These are phyloP conservation scores for Clivina fossor DNA, from an alignment of 2,888 invertebrate species.

Conservation along the genomic window DNA sequence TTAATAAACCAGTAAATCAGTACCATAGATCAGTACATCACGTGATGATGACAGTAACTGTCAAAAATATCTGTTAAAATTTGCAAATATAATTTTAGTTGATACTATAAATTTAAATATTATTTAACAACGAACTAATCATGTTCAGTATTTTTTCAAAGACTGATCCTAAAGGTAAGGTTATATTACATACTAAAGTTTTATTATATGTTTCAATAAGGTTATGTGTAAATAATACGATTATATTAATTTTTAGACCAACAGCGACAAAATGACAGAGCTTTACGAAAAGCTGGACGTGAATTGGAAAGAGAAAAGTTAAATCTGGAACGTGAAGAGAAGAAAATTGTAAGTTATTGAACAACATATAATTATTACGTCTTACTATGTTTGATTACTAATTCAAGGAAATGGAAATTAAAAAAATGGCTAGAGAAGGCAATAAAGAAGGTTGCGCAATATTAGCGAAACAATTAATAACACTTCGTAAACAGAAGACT, in stretches of 20 bases:
- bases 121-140: neutral
- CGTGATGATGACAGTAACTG: conserved; percentile 20
- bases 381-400: conserved; percentile 35
- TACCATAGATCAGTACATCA: neutral
- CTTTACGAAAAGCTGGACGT: conserved; percentile 75
- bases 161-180: conserved; percentile 52
- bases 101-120: no score
- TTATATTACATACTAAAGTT: neutral
- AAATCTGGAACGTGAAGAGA: conserved; percentile 84
- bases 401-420: conserved; percentile 80
- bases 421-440: conserved; percentile 83
- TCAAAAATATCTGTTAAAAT: conserved; percentile 10
- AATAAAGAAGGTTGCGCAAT: conserved; percentile 81
- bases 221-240: neutral
- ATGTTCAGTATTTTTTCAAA: conserved; percentile 48
- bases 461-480: conserved; percentile 86
- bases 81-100: no score
- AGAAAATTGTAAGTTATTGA: conserved; percentile 69
- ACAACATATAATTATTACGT: no score
- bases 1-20: neutral
- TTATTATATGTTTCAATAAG: neutral
- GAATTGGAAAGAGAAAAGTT: conserved; percentile 82
- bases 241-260: conserved; percentile 64
- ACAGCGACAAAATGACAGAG: conserved; percentile 79
- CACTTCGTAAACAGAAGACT: conserved; percentile 83